Percentiles rank a stretch among this genome's conserved stretches.
These are phyloP conservation scores for Capreolus pygargus DNA, from an alignment of 2,113 vertebrate species.

Conservation along the genomic window DNA sequence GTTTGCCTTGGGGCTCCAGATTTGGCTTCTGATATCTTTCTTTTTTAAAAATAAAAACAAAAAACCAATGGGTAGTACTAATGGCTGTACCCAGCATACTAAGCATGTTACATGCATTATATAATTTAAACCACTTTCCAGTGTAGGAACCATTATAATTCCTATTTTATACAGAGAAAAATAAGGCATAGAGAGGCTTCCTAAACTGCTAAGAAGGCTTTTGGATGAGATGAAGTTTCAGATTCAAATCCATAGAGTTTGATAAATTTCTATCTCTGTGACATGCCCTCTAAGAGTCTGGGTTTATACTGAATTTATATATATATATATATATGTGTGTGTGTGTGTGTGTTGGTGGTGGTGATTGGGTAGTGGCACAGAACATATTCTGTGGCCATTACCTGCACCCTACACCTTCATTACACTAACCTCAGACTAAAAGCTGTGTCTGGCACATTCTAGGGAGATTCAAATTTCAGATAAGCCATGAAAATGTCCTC, in stretches of 20 bases:
- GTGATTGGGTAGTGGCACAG: neutral
- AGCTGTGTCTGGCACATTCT: neutral
- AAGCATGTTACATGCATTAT: neutral
- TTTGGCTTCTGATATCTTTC: neutral
- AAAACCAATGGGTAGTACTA: conserved; percentile 19
- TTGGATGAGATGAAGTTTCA: neutral
- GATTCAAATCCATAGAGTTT: neutral
- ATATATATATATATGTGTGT: too few species aligned
- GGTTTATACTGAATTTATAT: neutral
- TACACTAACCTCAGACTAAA: neutral
- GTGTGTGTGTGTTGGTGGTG: neutral
- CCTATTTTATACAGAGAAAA: neutral
- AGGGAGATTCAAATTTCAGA: neutral
- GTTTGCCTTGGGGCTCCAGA: conserved; percentile 30
- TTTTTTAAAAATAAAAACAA: conserved; percentile 41
- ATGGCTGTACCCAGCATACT: neutral
- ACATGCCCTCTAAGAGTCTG: neutral
- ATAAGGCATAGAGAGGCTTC: neutral
- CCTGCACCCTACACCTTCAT: neutral
- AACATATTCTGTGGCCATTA: neutral
- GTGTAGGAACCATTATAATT: neutral
- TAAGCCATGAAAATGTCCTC: neutral
- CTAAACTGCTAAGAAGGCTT: neutral
- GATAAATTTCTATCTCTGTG: neutral
- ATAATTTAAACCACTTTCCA: neutral